Evolutionary conservation across 2,113 vertebrate genomes (phyloP).

Genomic region (Puma concolor): DNA sequence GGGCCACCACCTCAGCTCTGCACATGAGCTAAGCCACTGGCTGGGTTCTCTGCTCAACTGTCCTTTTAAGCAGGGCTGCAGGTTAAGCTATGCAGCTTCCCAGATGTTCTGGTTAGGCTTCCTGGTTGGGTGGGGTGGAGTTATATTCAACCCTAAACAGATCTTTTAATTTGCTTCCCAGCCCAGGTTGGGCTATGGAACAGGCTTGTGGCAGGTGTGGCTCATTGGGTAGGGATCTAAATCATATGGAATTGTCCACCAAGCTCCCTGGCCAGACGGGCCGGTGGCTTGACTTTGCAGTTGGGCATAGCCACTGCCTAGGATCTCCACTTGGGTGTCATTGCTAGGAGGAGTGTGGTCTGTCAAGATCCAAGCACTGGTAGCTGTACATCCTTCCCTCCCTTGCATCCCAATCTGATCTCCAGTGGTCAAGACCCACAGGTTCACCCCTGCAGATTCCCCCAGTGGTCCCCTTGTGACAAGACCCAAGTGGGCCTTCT

Average conservation of each 20-base stretch:
- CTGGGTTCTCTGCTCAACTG: not conserved
- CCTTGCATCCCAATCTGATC: not conserved
- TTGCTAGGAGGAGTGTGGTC: not conserved
- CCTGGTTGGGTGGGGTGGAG: not conserved
- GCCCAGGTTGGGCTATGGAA: not conserved
- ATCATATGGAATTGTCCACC: not conserved
- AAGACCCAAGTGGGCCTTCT: not conserved
- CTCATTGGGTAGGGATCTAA: not conserved
- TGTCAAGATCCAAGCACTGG: not conserved
- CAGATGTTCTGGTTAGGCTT: not conserved
- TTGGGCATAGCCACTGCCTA: not conserved
- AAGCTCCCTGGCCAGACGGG: not conserved
- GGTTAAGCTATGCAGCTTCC: not conserved
- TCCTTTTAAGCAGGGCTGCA: not conserved
- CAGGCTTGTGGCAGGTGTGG: not conserved
- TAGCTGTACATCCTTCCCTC: not conserved
- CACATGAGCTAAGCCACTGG: not conserved
- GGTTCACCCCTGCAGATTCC: not conserved
- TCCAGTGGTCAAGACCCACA: not conserved
- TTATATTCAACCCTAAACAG: not conserved
- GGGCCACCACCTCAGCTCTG: not conserved
- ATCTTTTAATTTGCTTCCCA: not conserved
- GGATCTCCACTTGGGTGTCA: not conserved
- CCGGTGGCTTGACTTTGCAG: not conserved
- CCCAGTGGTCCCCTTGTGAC: not conserved